Percentiles rank a stretch among this genome's conserved stretches.
phyloP scores from a whole-genome alignment of 2,888 invertebrate genomes.

The Sycophila texana region DNA sequence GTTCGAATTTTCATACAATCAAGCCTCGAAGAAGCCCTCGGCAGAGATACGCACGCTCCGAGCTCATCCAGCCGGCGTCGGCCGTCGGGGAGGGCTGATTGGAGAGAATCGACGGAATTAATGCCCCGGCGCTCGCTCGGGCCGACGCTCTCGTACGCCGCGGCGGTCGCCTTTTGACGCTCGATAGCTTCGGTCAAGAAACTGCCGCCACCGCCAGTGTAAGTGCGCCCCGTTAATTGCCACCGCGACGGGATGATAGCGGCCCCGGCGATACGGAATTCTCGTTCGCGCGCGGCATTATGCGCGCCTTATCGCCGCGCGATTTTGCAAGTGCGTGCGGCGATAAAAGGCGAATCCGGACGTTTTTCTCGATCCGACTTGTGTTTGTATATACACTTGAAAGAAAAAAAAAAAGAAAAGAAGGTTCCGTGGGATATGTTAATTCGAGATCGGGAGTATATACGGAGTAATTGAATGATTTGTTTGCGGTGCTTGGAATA shows the following conservation, averaged over 20 bases:
- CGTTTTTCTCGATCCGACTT: too few relatives aligned
- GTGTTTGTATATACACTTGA: too few relatives aligned
- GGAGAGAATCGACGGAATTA: constrained; percentile 54
- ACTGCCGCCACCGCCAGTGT: constrained; percentile 12
- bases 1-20: constrained; percentile 7
- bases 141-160: constrained; percentile 23
- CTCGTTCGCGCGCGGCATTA: not conserved
- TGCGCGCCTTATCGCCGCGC: not conserved
- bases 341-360: too few relatives aligned
- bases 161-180: constrained; percentile 57
- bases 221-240: constrained; percentile 39
- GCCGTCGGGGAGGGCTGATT: constrained; percentile 44
- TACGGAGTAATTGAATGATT: too few relatives aligned
- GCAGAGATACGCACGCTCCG: not conserved
- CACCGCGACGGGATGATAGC: constrained; percentile 18
- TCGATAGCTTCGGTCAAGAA: constrained; percentile 58
- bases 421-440: too few relatives aligned
- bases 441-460: too few relatives aligned
- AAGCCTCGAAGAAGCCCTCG: not conserved
- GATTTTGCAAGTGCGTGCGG: not conserved
- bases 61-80: not conserved
- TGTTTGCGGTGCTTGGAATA: too few relatives aligned
- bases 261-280: constrained; percentile 1
- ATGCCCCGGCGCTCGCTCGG: constrained; percentile 34
- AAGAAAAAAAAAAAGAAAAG: too few relatives aligned